Conservation (phyloP, 1,140 invertebrate genomes). For the Heliconius congener region DNA sequence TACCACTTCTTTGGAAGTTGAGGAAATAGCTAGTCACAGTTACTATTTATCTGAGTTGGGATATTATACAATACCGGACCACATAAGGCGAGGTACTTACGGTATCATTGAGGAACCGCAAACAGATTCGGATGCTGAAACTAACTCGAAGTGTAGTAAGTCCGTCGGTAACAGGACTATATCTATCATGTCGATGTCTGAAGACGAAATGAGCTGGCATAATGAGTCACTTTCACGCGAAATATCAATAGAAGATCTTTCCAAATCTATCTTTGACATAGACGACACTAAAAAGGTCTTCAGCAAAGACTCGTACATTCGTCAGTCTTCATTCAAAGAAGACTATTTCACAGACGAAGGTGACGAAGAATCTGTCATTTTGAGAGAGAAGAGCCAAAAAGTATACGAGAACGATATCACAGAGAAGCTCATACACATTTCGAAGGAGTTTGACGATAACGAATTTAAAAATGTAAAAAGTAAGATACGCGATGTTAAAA, state of each 20-base stretch:
- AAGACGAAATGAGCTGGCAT: conserved; percentile 83
- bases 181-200: conserved; percentile 85
- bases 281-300: conserved; percentile 76
- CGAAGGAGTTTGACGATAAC: conserved; percentile 69
- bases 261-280: conserved; percentile 75
- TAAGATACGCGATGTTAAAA: conserved; percentile 68
- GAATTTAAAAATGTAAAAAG: conserved; percentile 60
- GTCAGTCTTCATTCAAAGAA: conserved; percentile 78
- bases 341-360: conserved; percentile 70
- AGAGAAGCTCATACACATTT: conserved; percentile 79
- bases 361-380: conserved; percentile 69
- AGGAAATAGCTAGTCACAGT: conserved; percentile 84
- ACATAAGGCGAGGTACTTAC: conserved; percentile 72
- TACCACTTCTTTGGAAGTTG: conserved; percentile 79
- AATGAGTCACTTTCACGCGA: conserved; percentile 82
- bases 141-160: conserved; percentile 60
- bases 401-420: conserved; percentile 81
- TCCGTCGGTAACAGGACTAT: conserved; percentile 80
- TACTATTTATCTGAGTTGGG: conserved; percentile 83
- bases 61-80: conserved; percentile 82
- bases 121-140: conserved; percentile 79
- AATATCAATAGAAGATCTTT: conserved; percentile 82
- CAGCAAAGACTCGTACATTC: conserved; percentile 77
- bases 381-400: conserved; percentile 72
- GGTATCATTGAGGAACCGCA: conserved; percentile 81